These are phyloP conservation scores for Schizotus pectinicornis DNA, from an alignment of 2,888 invertebrate genomes.

Conservation along the genomic window DNA sequence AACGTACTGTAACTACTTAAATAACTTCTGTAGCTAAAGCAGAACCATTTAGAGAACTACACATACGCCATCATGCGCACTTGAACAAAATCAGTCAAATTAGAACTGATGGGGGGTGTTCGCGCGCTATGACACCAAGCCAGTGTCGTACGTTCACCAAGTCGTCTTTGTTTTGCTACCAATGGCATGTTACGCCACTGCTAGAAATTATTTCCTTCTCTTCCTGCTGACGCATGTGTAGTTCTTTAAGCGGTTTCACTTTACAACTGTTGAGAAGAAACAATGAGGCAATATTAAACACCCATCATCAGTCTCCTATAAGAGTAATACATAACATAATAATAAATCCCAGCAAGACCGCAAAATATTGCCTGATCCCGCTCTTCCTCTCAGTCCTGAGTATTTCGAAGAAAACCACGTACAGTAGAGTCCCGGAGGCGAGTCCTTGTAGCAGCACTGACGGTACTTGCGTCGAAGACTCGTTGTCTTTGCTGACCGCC, in stretches of 20 bases:
- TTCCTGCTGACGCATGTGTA: no score
- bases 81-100: no score
- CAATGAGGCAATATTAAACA: constrained; percentile 13
- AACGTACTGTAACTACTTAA: background rate
- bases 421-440: constrained; percentile 92
- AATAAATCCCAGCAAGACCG: constrained; percentile 72
- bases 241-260: no score
- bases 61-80: no score
- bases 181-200: no score
- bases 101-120: no score
- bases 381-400: constrained; percentile 66
- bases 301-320: constrained; percentile 14
- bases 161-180: no score
- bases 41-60: no score
- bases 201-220: no score
- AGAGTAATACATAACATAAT: constrained; percentile 68
- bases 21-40: no score
- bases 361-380: constrained; percentile 70
- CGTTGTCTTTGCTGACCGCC: constrained; percentile 62
- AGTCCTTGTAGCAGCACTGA: constrained; percentile 80
- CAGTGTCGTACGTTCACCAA: no score
- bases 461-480: constrained; percentile 66
- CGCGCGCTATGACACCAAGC: no score
- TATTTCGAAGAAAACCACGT: constrained; percentile 96
- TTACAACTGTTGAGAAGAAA: background rate